These are phyloP conservation scores for Thera obeliscata DNA, from an alignment of 2,888 invertebrate species.

Conservation along the genomic window DNA sequence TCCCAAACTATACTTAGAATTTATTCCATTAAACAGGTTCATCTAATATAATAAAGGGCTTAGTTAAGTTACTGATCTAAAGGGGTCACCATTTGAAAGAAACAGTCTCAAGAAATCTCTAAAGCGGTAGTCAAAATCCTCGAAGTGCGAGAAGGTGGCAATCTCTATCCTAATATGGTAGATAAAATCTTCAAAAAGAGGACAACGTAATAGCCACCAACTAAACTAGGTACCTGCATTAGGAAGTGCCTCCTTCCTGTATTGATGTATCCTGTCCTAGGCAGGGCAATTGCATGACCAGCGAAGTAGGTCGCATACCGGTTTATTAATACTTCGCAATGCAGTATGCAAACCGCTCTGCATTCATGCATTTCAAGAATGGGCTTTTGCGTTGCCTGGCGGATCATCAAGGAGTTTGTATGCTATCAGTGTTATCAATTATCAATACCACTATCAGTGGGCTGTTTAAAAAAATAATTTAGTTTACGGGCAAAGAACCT, in stretches of 20 bases:
- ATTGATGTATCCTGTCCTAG: conserved; percentile 1
- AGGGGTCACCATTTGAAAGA: no score
- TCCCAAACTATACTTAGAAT: no score
- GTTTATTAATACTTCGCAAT: conserved; percentile 21
- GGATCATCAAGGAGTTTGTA: background rate
- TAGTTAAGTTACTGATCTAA: no score
- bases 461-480: background rate
- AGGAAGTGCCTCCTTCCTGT: conserved; percentile 2
- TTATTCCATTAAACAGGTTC: no score
- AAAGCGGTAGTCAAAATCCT: no score
- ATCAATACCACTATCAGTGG: background rate
- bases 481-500: background rate
- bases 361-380: conserved; percentile 20
- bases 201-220: no score
- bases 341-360: conserved; percentile 7
- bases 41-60: no score
- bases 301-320: conserved; percentile 26
- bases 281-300: conserved; percentile 11
- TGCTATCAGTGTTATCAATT: background rate
- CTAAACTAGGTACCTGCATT: background rate
- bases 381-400: conserved; percentile 6
- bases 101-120: no score
- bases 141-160: no score
- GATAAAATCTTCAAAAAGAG: no score
- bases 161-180: no score